These are phyloP conservation scores for Heliconius erato DNA, from an alignment of 2,888 invertebrate species.

Conservation along the genomic window DNA sequence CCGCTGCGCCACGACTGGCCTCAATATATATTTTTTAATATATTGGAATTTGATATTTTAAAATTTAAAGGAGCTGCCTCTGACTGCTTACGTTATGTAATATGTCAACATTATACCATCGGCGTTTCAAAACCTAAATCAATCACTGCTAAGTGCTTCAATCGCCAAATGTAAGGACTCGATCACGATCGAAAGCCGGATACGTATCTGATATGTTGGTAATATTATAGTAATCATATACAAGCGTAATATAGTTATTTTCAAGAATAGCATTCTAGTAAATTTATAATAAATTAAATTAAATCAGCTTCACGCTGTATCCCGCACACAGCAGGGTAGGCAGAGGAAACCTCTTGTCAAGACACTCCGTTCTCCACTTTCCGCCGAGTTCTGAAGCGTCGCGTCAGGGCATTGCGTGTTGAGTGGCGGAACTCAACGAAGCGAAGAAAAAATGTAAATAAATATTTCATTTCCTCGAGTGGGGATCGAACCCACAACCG, in stretches of 20 bases:
- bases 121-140: conserved; percentile 51
- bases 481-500: too few relatives aligned
- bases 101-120: conserved; percentile 48
- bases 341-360: too few relatives aligned
- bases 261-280: background rate
- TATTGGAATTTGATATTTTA: background rate
- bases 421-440: too few relatives aligned
- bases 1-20: too few relatives aligned
- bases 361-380: too few relatives aligned
- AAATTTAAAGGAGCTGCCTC: conserved; percentile 37
- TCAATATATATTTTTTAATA: background rate
- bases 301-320: too few relatives aligned
- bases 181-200: conserved; percentile 48
- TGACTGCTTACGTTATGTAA: conserved; percentile 40
- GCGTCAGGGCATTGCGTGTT: too few relatives aligned
- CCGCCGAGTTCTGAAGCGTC: too few relatives aligned
- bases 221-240: conserved; percentile 22
- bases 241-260: conserved; percentile 1
- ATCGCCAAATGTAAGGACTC: conserved; percentile 50
- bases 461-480: too few relatives aligned
- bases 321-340: too few relatives aligned
- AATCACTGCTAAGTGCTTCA: conserved; percentile 52
- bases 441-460: too few relatives aligned
- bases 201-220: conserved; percentile 29
- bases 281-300: background rate